Conservation (phyloP, 2,113 vertebrate species). For the Terrapene triunguis region DNA sequence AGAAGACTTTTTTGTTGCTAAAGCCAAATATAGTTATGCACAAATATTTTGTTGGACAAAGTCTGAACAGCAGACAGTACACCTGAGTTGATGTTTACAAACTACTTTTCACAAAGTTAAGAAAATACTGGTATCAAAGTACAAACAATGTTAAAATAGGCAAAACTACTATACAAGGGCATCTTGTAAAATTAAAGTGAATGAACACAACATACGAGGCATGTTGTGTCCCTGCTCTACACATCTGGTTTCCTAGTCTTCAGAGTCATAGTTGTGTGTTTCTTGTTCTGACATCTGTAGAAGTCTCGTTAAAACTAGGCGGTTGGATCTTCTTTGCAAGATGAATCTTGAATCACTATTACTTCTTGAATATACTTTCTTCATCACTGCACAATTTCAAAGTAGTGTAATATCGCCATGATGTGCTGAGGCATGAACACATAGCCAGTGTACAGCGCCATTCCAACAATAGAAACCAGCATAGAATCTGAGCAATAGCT, state of each 20-base stretch:
- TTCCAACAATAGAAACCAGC: conserved; percentile 91
- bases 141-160: conserved; percentile 85
- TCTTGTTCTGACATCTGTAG: conserved; percentile 41
- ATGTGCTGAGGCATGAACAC: conserved; percentile 99
- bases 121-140: conserved; percentile 88
- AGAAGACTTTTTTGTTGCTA: conserved; percentile 3
- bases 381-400: conserved; percentile 93
- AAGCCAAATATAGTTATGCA: conserved; percentile 29
- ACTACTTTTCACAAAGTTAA: conserved; percentile 83
- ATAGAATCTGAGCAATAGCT: conserved; percentile 88
- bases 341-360: conserved; percentile 33
- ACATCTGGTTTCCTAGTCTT: conserved; percentile 66
- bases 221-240: conserved; percentile 63
- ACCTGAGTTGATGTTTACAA: conserved; percentile 81
- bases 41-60: conserved; percentile 61
- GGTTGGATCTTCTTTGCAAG: conserved; percentile 53
- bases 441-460: conserved; percentile 97
- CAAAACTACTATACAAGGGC: conserved; percentile 84
- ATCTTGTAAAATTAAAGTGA: conserved; percentile 81
- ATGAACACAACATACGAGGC: conserved; percentile 79
- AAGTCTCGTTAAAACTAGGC: conserved; percentile 62
- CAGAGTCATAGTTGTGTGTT: conserved; percentile 52
- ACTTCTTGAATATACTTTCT: conserved; percentile 19
- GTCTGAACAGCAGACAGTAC: conserved; percentile 68
- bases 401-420: conserved; percentile 98